Conservation (phyloP, 2,113 vertebrate genomes). For the Anseranas semipalmata region DNA sequence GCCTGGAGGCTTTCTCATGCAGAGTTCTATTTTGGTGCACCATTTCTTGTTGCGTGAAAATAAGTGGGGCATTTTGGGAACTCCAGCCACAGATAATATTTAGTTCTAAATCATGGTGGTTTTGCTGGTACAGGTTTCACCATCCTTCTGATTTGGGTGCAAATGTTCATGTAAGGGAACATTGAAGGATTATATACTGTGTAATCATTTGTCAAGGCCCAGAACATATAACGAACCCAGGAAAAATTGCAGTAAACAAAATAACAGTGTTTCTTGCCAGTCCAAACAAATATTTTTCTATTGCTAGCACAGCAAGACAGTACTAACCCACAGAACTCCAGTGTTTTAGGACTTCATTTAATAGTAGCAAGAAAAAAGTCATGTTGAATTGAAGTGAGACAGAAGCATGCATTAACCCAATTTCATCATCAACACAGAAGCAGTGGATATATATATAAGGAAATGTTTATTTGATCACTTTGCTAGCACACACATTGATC, state of each 20-base stretch:
- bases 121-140: background rate
- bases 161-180: background rate
- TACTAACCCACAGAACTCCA: slow-evolving; percentile 25
- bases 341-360: slow-evolving; percentile 28
- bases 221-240: background rate
- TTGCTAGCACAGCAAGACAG: slow-evolving; percentile 31
- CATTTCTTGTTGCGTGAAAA: background rate
- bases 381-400: slow-evolving; percentile 1
- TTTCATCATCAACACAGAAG: slow-evolving; percentile 25
- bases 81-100: background rate
- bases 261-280: slow-evolving; percentile 23
- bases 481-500: background rate
- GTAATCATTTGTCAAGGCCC: background rate
- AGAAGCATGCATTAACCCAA: background rate
- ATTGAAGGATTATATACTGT: background rate
- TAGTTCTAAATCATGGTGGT: background rate
- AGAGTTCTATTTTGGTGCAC: slow-evolving; percentile 32
- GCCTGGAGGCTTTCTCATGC: slow-evolving; percentile 18
- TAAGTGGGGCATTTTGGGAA: background rate
- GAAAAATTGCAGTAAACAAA: slow-evolving; percentile 13
- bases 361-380: slow-evolving; percentile 17
- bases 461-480: slow-evolving; percentile 16
- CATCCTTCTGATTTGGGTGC: background rate
- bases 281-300: slow-evolving; percentile 42
- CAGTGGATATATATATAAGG: background rate